Conservation (phyloP, 2,113 vertebrate genomes). For the Bettongia penicillata region DNA sequence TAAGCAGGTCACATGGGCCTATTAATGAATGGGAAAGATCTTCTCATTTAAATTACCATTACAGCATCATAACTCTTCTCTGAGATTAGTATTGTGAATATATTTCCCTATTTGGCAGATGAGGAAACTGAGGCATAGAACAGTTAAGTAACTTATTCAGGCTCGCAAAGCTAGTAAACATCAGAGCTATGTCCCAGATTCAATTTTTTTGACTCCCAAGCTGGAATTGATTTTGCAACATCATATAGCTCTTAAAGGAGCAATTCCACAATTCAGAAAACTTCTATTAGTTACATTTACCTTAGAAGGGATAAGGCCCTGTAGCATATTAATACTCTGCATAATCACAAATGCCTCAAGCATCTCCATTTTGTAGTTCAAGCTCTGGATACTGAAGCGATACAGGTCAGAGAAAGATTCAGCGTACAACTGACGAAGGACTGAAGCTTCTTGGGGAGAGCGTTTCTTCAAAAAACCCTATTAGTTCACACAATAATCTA, state of each 20-base stretch:
- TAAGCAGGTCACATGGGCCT: no score
- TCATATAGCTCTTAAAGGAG: not conserved
- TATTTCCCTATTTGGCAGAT: not conserved
- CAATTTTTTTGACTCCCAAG: not conserved
- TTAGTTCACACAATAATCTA: conserved; percentile 15
- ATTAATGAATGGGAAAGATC: no score
- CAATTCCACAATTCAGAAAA: not conserved
- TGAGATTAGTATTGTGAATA: not conserved
- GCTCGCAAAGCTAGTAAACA: not conserved
- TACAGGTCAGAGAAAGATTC: conserved; percentile 90
- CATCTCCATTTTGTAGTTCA: conserved; percentile 93
- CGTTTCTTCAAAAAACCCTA: conserved; percentile 93
- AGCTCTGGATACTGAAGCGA: conserved; percentile 88
- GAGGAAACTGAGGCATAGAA: not conserved
- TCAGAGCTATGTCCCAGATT: not conserved
- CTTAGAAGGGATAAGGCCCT: conserved; percentile 93
- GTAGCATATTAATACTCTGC: conserved; percentile 94
- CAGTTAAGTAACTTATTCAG: not conserved
- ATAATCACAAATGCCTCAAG: conserved; percentile 94
- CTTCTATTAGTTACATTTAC: conserved; percentile 75
- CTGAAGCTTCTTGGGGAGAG: conserved; percentile 86
- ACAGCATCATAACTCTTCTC: not conserved
- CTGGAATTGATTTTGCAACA: not conserved
- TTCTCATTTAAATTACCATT: no score
- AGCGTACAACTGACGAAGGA: conserved; percentile 89